Conservation (phyloP, 37 sponge, comb jelly and placozoan species). For the Haliclona indistincta region DNA sequence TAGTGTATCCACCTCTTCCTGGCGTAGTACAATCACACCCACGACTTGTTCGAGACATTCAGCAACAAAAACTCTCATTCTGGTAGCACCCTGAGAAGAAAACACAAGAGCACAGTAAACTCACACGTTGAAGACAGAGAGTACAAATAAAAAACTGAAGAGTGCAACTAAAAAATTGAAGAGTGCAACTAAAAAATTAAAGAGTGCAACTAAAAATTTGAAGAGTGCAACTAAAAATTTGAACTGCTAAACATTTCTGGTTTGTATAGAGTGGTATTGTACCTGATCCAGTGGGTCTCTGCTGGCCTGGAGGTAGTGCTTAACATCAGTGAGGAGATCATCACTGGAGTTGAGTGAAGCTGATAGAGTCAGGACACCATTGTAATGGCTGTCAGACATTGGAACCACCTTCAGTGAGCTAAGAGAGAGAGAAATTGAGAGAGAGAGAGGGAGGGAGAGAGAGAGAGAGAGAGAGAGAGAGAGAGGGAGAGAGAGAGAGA, state of each 20-base stretch:
- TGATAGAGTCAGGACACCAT: conserved; percentile 25
- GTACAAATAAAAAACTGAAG: too few species aligned
- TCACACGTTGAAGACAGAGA: too few species aligned
- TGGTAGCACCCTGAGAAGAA: conserved; percentile 63
- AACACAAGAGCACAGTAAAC: too few species aligned
- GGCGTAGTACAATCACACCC: conserved; percentile 79
- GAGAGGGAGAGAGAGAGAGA: too few species aligned
- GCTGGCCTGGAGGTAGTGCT: conserved; percentile 47
- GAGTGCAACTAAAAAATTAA: too few species aligned
- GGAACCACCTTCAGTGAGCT: conserved; percentile 12
- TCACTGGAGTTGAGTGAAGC: conserved; percentile 21
- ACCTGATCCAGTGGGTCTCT: conserved; percentile 64
- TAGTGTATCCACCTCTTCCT: conserved; percentile 68
- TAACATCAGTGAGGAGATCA: conserved; percentile 54
- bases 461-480: conserved; percentile 16
- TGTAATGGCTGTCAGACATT: not conserved
- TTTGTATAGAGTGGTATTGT: not conserved
- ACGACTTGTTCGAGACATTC: conserved; percentile 81
- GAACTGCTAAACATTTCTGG: not conserved
- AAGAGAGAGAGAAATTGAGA: conserved; percentile 2
- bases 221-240: not conserved
- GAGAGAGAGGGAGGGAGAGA: conserved; percentile 49
- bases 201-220: too few species aligned
- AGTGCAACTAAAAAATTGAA: too few species aligned
- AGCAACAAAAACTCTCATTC: conserved; percentile 76